Percentiles rank a stretch among this genome's conserved stretches.
Evolutionary conservation across 1,140 invertebrate genomes (phyloP).

Genomic region (Drosophila orosa): DNA sequence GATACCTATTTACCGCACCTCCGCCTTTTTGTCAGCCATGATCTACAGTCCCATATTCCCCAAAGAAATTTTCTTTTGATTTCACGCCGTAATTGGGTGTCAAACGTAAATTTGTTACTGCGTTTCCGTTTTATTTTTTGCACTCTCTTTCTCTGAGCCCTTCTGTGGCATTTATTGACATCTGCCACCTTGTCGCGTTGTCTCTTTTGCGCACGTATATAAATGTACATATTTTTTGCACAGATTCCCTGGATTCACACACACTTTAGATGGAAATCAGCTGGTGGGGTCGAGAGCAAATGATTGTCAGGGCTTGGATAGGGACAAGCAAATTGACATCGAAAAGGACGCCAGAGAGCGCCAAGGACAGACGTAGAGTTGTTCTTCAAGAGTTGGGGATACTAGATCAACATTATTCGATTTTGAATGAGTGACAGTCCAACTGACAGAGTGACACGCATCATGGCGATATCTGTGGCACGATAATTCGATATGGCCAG

Average conservation of each 20-base stretch:
- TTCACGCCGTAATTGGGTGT: constrained; percentile 79
- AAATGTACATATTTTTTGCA: constrained; percentile 38
- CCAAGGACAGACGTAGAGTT: constrained; percentile 21
- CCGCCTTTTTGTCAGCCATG: constrained; percentile 4
- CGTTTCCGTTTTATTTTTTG: constrained; percentile 50
- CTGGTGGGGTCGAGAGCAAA: constrained; percentile 45
- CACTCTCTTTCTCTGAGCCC: constrained; percentile 23
- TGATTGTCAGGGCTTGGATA: constrained; percentile 71
- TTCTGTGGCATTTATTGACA: constrained; percentile 74
- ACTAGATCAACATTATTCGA: constrained; percentile 75
- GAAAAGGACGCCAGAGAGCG: constrained; percentile 49
- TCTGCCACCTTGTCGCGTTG: constrained; percentile 65
- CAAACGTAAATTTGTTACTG: constrained; percentile 76
- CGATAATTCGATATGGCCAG: constrained; percentile 56
- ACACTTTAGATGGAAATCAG: constrained; percentile 73
- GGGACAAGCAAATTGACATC: constrained; percentile 69
- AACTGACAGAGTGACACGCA: constrained; percentile 49
- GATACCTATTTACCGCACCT: constrained; percentile 5
- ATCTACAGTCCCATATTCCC: constrained; percentile 52
- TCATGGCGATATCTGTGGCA: constrained; percentile 28
- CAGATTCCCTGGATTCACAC: constrained; percentile 40
- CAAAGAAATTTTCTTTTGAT: constrained; percentile 76
- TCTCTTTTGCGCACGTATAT: constrained; percentile 38
- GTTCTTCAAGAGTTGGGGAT: constrained; percentile 15
- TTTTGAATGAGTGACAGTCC: constrained; percentile 61